Evolutionary conservation across 1,140 invertebrate species (phyloP), one percentile per base, ranked within the genome.

Genomic region (Bombus balteatus): DNA sequence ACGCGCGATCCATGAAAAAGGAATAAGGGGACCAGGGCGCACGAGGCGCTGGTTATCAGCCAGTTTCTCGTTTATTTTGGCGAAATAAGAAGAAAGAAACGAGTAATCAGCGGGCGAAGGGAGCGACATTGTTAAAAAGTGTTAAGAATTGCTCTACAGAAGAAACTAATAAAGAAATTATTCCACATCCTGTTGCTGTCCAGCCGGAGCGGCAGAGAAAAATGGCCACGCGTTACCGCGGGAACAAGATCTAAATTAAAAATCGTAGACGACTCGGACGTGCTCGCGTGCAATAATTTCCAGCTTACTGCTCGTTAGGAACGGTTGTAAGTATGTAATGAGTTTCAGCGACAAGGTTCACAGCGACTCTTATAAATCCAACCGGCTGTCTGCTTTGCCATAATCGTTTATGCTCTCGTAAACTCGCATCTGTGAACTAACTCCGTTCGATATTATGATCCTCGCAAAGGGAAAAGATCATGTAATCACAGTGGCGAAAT

Each of bases 321-420:
- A 32, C 13, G 22, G 70, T 32, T 86, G 32, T 47, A 74, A 77
- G 18, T 68, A 43, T 9, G 68, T 70, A 53, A 86, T n/a, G 72
- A 80, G 22, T 53, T 81, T 72, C 39, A 39, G 47, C 62, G 53
- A 73, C 68, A 70, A 75, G 83, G 53, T 71, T 87, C 57, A 79
- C 28, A 18, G 43, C 68, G 77, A 81, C 66, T 66, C 65, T 73
- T 87, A 84, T 88, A 88, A 87, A 88, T 87, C 28, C 47, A 39
- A 43, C 22, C 15, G 13, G 47, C 34, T 53, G 59, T 73, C 65
- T 65, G 68, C 32, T 8, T 22, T 18, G n/a, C 28, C 65, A 18
- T 81, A 81, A 87, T 87, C 59, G 81, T 87, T 88, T 85, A 85
- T 81, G 71, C 4, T 5, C 37, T 70, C 62, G 43, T 87, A 81